Evolutionary conservation across 1,140 invertebrate species (phyloP).

Genomic region (Drosophila ogumai): DNA sequence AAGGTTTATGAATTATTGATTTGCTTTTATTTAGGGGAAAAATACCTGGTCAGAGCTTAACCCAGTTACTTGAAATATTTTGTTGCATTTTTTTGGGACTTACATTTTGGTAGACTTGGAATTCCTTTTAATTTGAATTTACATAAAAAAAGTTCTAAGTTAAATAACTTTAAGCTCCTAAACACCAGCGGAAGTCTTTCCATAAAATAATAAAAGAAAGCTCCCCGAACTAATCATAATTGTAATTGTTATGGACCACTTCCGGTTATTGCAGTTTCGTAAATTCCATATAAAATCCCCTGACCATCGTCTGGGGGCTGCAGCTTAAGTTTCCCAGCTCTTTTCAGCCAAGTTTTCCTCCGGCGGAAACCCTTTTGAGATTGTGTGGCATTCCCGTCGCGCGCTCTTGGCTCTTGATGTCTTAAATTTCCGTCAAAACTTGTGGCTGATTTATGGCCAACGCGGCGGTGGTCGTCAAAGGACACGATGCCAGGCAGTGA

Average conservation of each 20-base stretch:
- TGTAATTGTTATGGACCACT: constrained; percentile 25
- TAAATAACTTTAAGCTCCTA: too few relatives aligned
- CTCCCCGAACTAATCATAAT: not conserved
- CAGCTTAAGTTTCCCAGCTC: constrained; percentile 30
- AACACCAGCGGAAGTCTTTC: not conserved
- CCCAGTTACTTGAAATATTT: not conserved
- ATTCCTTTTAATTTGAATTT: not conserved
- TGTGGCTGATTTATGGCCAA: constrained; percentile 71
- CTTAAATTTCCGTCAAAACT: constrained; percentile 77
- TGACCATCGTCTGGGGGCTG: not conserved
- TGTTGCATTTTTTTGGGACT: not conserved
- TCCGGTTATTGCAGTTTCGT: constrained; percentile 28
- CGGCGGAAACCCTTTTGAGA: constrained; percentile 32
- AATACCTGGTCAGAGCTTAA: not conserved
- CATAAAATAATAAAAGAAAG: not conserved
- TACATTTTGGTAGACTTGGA: not conserved
- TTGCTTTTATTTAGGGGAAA: constrained; percentile 2
- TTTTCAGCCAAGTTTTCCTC: constrained; percentile 9
- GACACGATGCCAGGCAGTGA: constrained; percentile 18
- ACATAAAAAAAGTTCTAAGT: not conserved
- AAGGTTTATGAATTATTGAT: constrained; percentile 66
- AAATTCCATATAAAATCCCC: constrained; percentile 7
- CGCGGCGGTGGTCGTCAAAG: constrained; percentile 32
- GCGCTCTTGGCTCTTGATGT: constrained; percentile 24
- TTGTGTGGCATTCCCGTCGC: constrained; percentile 6